Evolutionary conservation across 2,113 vertebrate species (phyloP), one percentile per base, ranked within the genome.

Genomic region (Tragelaphus scriptus): DNA sequence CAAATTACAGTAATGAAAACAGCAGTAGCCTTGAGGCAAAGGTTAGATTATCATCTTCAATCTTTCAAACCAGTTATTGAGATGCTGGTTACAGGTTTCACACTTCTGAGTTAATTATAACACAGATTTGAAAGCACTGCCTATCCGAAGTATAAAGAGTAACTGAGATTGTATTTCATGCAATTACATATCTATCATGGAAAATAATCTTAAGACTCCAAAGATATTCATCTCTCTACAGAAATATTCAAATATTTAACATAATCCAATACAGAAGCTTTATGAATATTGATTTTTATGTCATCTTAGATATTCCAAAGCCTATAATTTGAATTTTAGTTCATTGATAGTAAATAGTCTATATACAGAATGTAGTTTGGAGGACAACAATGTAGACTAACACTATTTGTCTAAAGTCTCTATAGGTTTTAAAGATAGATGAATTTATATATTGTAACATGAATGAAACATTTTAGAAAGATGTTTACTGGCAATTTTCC

Each of bases 1-100:
- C 90, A 93, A 94, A 88, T 86, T 91, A 87, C 1, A 61, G 32
- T 32, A 84, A 90, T 96, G 91, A 90, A 63, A 71, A 89, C 30
- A 58, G 91, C 4, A 86, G 36, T 28, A 95, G 92, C n/a, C 89
- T 58, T 23, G 12, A 94, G 79, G 53, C 36, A 71, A 79, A 96
- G 44, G 7, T 97, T 88, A 87, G 28, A 85, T 25, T 56, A 82
- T 26, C 32, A 10, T 28, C 32, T 59, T 95, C 68, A 55, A 49
- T 81, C 30, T 92, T 3, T 59, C 51, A 91, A 91, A 28, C 28
- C 84, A 77, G 40, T 47, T 81, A 80, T 0, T 92, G 25, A 86
- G 40, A 71, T 86, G 36, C 40, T 28, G 15, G 58, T 77, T 94
- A 68, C 1, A 71, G 89, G 2, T 44, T 81, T 90, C 53, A 93